Conservation (phyloP, 2,113 vertebrate genomes). For the Cepphus grylle region DNA sequence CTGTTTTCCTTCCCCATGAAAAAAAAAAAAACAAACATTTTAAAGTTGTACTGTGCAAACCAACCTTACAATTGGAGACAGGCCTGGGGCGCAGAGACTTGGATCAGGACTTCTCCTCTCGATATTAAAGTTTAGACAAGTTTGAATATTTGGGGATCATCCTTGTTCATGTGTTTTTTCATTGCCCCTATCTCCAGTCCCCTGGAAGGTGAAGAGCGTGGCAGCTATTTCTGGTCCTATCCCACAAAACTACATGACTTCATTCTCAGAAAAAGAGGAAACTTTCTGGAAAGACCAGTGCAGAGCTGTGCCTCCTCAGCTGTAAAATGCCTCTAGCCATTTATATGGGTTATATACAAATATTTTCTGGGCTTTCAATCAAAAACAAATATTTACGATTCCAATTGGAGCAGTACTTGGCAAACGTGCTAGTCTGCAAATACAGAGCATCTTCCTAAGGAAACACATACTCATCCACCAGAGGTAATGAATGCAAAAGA, state of each 20-base stretch:
- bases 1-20: not conserved
- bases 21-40: not conserved
- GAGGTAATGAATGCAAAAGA: not conserved
- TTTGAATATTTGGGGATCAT: not conserved
- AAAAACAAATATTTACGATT: constrained; percentile 49
- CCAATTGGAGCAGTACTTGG: not conserved
- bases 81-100: not conserved
- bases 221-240: not conserved
- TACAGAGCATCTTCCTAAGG: constrained; percentile 5
- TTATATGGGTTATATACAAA: not conserved
- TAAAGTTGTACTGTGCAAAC: not conserved
- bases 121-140: not conserved
- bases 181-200: not conserved
- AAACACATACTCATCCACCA: not conserved
- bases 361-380: constrained; percentile 34
- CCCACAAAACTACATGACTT: not conserved
- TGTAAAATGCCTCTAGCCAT: not conserved
- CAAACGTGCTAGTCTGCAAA: not conserved
- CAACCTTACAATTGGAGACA: not conserved
- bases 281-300: not conserved
- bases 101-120: not conserved
- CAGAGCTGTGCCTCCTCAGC: not conserved
- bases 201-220: not conserved
- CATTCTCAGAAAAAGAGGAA: not conserved
- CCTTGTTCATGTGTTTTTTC: not conserved